Evolutionary conservation across 2,888 invertebrate genomes (phyloP), one percentile per base, ranked within the genome.

Genomic region (Timandra comae): DNA sequence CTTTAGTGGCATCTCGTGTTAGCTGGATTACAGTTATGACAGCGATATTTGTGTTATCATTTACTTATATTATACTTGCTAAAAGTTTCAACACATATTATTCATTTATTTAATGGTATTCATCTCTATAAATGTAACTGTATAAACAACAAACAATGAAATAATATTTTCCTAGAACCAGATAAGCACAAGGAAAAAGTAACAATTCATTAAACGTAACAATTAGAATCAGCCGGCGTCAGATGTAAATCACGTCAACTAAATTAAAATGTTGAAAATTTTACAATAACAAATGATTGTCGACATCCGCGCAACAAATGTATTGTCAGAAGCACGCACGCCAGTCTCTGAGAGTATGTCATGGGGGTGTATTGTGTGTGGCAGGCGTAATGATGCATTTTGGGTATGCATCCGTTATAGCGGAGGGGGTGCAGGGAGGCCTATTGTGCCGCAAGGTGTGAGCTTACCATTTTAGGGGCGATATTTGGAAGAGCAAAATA

Each of bases 341-440:
- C 11, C 20, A 21, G 8, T 7, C 13, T 6, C 3, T 6, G 4
- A 6, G 16, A 16, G 24, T 16, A 36, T 28, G 29, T 29, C 35
- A 46, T 54, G 43, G 47, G 57, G 57, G 53, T 39, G 49, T 46
- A 57, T 54, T 67, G 67, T 66, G 46, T 46, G 51, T 47, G 51
- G 52, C 61, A 63, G 52, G 40, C 46, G 63, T 67, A 73, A 73
- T 75, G 71, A 69, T 69, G 73, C 70, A 68, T 63, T 72, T 66
- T 48, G 52, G 51, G 52, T 59, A 63, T 70, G 68, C 70, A 61
- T 51, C 57, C 53, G 50, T 55, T 46, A 48, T 39, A n/a, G n/a
- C n/a, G 48, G 41, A 41, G 43, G 42, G 42, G 41, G 35, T 43
- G 46, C 16, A 24, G 30, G 42, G 43, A 44, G 44, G 41, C 32